Evolutionary conservation across 2,113 vertebrate species (phyloP).

Genomic region (Megalops atlanticus): DNA sequence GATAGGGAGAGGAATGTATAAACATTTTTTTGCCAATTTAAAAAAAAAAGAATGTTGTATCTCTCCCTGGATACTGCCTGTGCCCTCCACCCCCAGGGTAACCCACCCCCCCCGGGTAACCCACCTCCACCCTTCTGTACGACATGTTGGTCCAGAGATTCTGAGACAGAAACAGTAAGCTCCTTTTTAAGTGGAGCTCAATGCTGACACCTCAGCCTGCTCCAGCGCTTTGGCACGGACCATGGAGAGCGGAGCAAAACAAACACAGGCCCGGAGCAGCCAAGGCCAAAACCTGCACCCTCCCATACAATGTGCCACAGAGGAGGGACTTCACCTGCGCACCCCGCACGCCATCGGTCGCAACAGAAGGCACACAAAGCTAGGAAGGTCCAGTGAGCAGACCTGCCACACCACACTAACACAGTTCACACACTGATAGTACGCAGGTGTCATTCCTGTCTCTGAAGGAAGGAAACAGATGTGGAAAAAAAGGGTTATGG

Average conservation of each 20-base stretch:
- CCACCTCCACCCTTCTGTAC: background rate
- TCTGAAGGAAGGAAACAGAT: background rate
- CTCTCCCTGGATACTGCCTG: background rate
- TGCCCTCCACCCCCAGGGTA: background rate
- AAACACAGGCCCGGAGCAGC: slow-evolving; percentile 60
- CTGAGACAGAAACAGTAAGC: background rate
- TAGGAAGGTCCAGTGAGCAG: background rate
- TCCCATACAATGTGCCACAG: background rate
- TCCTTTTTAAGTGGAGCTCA: background rate
- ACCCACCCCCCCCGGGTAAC: background rate
- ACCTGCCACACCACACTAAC: background rate
- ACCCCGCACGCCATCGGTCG: no score
- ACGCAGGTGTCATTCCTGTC: background rate
- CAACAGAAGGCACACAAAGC: background rate
- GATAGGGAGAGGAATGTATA: slow-evolving; percentile 9
- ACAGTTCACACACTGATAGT: background rate
- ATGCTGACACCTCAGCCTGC: slow-evolving; percentile 27
- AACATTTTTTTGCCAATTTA: background rate
- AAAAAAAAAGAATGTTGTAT: background rate
- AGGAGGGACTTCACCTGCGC: background rate
- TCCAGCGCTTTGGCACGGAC: slow-evolving; percentile 36
- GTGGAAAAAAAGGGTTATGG: background rate
- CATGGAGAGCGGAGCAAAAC: slow-evolving; percentile 59
- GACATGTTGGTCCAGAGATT: background rate
- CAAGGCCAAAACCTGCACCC: slow-evolving; percentile 57